Evolutionary conservation across 2,888 invertebrate genomes (phyloP), one percentile per base, ranked within the genome.

Genomic region (Bellardia pandia): DNA sequence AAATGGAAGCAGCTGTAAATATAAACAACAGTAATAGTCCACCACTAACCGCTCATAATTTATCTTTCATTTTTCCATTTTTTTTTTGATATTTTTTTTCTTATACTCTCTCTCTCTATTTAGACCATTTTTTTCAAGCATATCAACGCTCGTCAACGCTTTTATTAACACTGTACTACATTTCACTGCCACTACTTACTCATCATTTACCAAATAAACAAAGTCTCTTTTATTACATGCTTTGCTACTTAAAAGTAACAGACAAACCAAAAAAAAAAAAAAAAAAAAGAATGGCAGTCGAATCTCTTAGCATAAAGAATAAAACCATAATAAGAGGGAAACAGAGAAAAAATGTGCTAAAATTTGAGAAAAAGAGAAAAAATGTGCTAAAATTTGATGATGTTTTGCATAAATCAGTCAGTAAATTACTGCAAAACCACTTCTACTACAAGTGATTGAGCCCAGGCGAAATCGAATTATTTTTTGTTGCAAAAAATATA

Each of bases 101-200:
- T 48, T 48, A 7, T 62, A 16, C 48, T 78, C 33, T 23, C 23
- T 14, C n/a, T n/a, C 23, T 23, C 23, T 23, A 33, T 16, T 69
- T 40, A 51, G 58, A n/a, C 56, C 30, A 83, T 76, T 87, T 77
- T 48, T 53, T 87, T 80, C 13, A 42, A 85, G 80, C 76, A 33
- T 72, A 77, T 85, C 77, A 85, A 85, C 33, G 82, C 81, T 82
- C 82, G 74, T 88, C 88, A 88, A 83, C 82, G 85, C 72, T 88
- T 88, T 83, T 88, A 85, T 88, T 88, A 85, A 79, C 85, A 75
- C 78, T 16, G 56, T 66, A 42, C 33, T 72, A 40, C 13, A 60
- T 62, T 64, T 53, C 33, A 53, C 30, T 53, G 33, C 64, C 72
- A 72, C 48, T 33, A 45, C 64, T 64, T 33, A 45, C 64, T 64